Evolutionary conservation across 2,888 invertebrate species (phyloP), one percentile per base, ranked within the genome.

Genomic region (Phaedon cochleariae): DNA sequence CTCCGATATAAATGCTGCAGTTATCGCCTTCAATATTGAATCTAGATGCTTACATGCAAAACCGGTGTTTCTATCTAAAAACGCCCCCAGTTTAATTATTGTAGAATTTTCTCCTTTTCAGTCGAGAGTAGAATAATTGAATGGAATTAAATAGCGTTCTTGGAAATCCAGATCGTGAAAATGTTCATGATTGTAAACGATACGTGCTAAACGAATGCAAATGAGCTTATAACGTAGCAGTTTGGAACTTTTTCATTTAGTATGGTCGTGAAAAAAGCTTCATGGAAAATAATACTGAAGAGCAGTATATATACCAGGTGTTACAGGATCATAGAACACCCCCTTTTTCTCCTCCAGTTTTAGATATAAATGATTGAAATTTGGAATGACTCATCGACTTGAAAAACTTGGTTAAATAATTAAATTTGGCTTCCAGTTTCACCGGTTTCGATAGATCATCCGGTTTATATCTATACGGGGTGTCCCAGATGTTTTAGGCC

Each of bases 21-120:
- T 26, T 26, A 7, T 26, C 26, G 10, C 9, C 31, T 10, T 9
- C 31, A 9, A 2, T 1, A 34, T 34, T 9, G 31, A 34, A 34
- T 34, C 10, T 34, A 5, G 4, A 34, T 34, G 10, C 31, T 34
- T 10, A 34, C 9, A 4, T 2, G 31, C 9, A 10, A 10, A 34
- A 2, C 10, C 31, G 31, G 2, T 34, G 10, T 9, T 58, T 34
- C 2, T 34, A 34, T 34, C 6, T 4, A 34, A 10, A 34, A 34
- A 34, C 6, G 4, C 6, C 10, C 31, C 26, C 4, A 26, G 10
- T 34, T 34, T 2, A 5, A 34, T 34, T 10, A 10, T 63, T 34
- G 31, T 34, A 34, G 9, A 57, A 55, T 57, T 63, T 10, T 34
- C 31, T 10, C 31, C 9, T 34, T 34, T 34, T 34, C 31, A 34